phyloP scores from a whole-genome alignment of 2,113 vertebrate species.

The Poicephalus gulielmi region DNA sequence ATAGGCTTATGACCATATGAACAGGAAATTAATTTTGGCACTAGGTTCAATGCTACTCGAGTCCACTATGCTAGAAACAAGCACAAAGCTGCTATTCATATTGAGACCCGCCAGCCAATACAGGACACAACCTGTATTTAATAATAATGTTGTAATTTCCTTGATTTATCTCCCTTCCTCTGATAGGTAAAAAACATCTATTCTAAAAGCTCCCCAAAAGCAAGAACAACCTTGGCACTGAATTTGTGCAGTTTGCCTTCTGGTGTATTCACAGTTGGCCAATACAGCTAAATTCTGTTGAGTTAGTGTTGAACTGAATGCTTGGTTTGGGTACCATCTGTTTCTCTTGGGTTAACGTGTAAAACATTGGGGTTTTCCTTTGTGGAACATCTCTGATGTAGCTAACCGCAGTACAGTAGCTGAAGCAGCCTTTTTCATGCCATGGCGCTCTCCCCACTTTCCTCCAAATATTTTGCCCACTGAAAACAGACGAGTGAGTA shows the following conservation, averaged over 20 bases:
- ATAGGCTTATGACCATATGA: slow-evolving; percentile 71
- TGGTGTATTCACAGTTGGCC: background rate
- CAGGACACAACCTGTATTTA: background rate
- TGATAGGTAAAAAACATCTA: background rate
- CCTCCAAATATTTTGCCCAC: background rate
- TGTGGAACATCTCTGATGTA: background rate
- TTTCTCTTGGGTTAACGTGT: background rate
- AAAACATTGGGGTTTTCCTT: background rate
- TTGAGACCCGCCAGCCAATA: background rate
- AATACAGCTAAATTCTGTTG: background rate
- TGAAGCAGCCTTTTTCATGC: background rate
- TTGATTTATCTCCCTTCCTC: background rate
- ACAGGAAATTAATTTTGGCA: slow-evolving; percentile 80
- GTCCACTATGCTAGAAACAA: slow-evolving; percentile 21
- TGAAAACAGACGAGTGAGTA: slow-evolving; percentile 22
- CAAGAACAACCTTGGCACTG: background rate
- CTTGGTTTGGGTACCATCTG: background rate
- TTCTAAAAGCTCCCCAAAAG: background rate
- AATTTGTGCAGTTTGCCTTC: background rate
- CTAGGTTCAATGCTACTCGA: slow-evolving; percentile 63
- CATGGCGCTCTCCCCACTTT: background rate
- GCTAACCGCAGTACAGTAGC: background rate
- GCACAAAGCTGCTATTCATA: slow-evolving; percentile 55
- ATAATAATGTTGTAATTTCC: background rate
- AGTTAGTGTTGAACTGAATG: background rate